Percentiles rank a stretch among this genome's conserved stretches.
Evolutionary conservation across 1,140 invertebrate genomes (phyloP).

Genomic region (Eumeta japonica): DNA sequence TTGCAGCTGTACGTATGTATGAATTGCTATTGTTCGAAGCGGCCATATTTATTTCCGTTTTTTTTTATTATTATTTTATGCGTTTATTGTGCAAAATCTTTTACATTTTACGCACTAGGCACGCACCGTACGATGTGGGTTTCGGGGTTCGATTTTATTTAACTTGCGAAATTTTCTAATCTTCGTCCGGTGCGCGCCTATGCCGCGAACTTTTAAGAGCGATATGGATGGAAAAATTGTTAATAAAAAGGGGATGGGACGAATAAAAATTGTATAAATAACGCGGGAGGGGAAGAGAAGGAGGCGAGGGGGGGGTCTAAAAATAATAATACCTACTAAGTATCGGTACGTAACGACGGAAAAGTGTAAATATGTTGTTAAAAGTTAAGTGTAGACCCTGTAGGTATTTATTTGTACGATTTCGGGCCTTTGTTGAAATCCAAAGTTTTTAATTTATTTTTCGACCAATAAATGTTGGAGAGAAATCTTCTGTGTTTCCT

Average conservation of each 20-base stretch:
- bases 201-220: constrained; percentile 3
- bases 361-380: constrained; percentile 49
- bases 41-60: constrained; percentile 33
- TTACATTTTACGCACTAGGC: no score
- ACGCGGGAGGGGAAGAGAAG: constrained; percentile 18
- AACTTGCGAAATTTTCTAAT: no score
- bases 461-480: constrained; percentile 58
- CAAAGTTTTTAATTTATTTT: constrained; percentile 58
- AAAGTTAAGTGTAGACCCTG: constrained; percentile 43
- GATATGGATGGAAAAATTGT: constrained; percentile 18
- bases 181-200: no score
- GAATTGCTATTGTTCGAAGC: constrained; percentile 27
- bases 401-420: constrained; percentile 55
- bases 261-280: constrained; percentile 37
- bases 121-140: no score
- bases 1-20: constrained; percentile 34
- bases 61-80: constrained; percentile 8
- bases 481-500: constrained; percentile 39
- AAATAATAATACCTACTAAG: constrained; percentile 43
- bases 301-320: no score
- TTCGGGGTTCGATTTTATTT: no score
- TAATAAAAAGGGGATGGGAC: constrained; percentile 23
- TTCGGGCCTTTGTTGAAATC: constrained; percentile 53
- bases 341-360: constrained; percentile 22
- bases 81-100: no score